Evolutionary conservation across 1,140 invertebrate genomes (phyloP), one percentile per base, ranked within the genome.

Genomic region (Epicauta chinensis): DNA sequence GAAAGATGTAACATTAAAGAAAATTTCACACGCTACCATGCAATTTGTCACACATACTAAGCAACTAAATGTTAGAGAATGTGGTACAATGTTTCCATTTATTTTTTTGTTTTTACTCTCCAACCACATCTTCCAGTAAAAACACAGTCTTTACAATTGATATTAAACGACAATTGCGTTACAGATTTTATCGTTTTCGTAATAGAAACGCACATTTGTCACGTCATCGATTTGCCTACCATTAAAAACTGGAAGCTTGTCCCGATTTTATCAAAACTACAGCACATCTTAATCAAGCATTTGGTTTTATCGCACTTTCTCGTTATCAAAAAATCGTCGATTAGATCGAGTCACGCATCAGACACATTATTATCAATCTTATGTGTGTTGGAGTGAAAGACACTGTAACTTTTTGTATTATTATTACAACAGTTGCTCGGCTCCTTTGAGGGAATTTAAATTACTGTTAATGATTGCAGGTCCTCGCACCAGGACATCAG

Each of bases 1-100:
- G 36, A 49, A 13, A 51, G 50, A 51, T 51, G 42, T 37, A 43
- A 51, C 36, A 39, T 43, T 34, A 13, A 43, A 44, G 50, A 51
- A 51, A 51, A 51, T 51, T 51, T 51, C 50, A 51, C 50, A 51
- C 50, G 50, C 43, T 51, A 51, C 36, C 34, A 12, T 32, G 50
- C 50, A 51, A 51, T 51, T 51, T 51, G 50, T 51, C 50, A 40
- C 50, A 51, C 50, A 51, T 51, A 51, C 50, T 51, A 51, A 51
- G 50, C 36, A 42, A 41, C 39, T 39, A 51, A 44, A 30, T 51
- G 50, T 51, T 43, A 51, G 42, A 51, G 50, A 51, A 51, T 51
- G 50, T 44, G 16, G 50, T 51, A 37, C 39, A 35, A 44, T 51
- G 23, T 12, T n/a, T n/a, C 17, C 43, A 51, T 51, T 51, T 44